A percentile compares a stretch with the other conserved stretches of the same genome.
These are phyloP conservation scores for Trichogramma pretiosum DNA, from an alignment of 1,140 invertebrate genomes.

Conservation along the genomic window DNA sequence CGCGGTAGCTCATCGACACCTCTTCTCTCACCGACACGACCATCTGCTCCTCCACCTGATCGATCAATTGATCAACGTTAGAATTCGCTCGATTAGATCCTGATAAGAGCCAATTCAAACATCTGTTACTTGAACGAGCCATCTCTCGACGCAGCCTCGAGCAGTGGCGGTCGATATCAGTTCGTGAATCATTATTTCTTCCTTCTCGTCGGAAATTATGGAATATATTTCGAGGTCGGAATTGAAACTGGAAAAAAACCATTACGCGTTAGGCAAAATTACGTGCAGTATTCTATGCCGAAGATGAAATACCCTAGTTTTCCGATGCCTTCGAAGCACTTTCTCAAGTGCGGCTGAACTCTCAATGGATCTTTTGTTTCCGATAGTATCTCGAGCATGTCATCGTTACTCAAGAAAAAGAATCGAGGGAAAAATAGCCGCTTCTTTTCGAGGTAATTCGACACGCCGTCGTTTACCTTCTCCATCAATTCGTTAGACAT, in stretches of 20 bases:
- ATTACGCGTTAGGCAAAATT: too few species aligned
- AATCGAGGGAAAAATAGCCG: conserved; percentile 84
- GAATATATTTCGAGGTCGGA: conserved; percentile 67
- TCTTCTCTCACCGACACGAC: conserved; percentile 61
- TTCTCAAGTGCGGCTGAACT: conserved; percentile 85
- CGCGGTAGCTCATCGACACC: conserved; percentile 60
- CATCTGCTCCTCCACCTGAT: conserved; percentile 75
- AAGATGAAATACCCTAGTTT: conserved; percentile 42
- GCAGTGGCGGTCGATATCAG: conserved; percentile 70
- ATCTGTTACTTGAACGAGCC: conserved; percentile 62
- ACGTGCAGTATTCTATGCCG: too few species aligned
- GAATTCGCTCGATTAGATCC: too few species aligned
- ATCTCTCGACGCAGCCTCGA: conserved; percentile 84
- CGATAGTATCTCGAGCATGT: conserved; percentile 89
- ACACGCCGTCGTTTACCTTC: conserved; percentile 76
- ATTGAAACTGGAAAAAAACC: conserved; percentile 56
- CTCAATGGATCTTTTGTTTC: conserved; percentile 81
- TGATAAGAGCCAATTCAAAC: not conserved
- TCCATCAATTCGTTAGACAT: conserved; percentile 68
- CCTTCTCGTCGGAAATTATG: conserved; percentile 79
- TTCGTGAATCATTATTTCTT: conserved; percentile 63
- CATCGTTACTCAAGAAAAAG: conserved; percentile 92
- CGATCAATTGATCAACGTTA: not conserved
- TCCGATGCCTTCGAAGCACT: conserved; percentile 69
- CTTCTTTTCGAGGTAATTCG: conserved; percentile 87